Evolutionary conservation across 2,113 vertebrate species (phyloP).

Genomic region (Pseudonaja textilis): DNA sequence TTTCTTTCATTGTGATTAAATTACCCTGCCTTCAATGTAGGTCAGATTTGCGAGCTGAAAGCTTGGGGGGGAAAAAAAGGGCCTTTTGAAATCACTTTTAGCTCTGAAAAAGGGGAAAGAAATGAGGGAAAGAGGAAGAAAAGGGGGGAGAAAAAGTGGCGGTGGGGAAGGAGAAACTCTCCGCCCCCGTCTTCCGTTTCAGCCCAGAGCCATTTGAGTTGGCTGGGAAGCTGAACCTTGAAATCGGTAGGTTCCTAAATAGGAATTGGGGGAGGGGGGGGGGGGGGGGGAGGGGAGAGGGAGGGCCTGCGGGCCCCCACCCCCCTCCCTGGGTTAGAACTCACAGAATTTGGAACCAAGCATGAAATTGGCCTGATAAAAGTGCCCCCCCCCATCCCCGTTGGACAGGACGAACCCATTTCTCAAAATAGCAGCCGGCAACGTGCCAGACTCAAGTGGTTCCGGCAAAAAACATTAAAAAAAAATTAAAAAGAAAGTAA

Average conservation of each 20-base stretch:
- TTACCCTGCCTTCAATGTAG: constrained; percentile 31
- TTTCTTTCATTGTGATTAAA: constrained; percentile 31
- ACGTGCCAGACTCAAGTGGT: neutral
- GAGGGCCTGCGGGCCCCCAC: too few species aligned
- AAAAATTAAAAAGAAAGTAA: neutral
- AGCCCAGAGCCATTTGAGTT: constrained; percentile 23
- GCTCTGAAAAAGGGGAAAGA: constrained; percentile 4
- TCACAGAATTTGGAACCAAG: constrained; percentile 19
- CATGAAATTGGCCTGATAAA: constrained; percentile 20
- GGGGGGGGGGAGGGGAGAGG: neutral
- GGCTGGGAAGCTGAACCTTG: constrained; percentile 21
- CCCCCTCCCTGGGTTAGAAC: neutral
- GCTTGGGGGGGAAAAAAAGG: neutral
- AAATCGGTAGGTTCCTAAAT: constrained; percentile 17
- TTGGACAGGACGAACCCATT: neutral
- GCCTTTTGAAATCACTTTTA: neutral
- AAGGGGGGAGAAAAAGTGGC: too few species aligned
- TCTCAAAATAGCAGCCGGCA: constrained; percentile 24
- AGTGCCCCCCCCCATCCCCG: neutral
- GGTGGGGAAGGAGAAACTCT: neutral
- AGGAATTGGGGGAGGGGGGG: neutral
- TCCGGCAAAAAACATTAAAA: neutral
- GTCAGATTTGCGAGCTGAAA: constrained; percentile 21
- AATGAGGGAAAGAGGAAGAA: constrained; percentile 9
- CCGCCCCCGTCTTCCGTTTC: neutral